Percentiles rank a stretch among this genome's conserved stretches.
Conservation (phyloP, 1,140 invertebrate species). For the Caerostris darwini region DNA sequence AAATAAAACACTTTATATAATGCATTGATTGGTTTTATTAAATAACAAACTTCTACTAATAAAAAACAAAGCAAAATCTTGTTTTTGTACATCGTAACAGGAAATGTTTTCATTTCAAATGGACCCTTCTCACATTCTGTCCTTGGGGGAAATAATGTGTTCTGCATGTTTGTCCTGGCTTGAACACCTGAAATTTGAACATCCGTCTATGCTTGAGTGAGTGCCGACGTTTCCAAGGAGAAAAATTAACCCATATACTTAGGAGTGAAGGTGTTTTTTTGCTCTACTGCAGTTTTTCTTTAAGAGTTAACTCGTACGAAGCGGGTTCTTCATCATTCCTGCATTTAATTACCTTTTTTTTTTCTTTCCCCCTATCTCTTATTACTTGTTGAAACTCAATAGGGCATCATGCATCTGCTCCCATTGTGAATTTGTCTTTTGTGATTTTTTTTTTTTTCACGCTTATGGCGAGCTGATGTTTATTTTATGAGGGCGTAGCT, state of each 20-base stretch:
- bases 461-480: not conserved
- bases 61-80: not conserved
- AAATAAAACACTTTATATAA: no score
- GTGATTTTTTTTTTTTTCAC: not conserved
- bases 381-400: not conserved
- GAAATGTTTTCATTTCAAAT: not conserved
- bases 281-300: not conserved
- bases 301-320: not conserved
- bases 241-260: constrained; percentile 25
- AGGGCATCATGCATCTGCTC: not conserved
- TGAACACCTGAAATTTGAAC: constrained; percentile 18
- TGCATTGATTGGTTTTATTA: no score
- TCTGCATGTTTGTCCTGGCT: not conserved
- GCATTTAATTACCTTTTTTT: constrained; percentile 53
- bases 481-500: constrained; percentile 5
- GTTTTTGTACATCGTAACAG: not conserved
- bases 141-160: not conserved
- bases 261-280: constrained; percentile 5
- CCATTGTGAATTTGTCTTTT: not conserved
- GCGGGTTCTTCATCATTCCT: constrained; percentile 51
- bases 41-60: no score
- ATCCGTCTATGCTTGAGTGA: constrained; percentile 24
- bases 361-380: not conserved
- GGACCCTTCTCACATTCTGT: not conserved
- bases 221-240: not conserved